Evolutionary conservation across 2,113 vertebrate species (phyloP).

Genomic region (Penelope pileata): DNA sequence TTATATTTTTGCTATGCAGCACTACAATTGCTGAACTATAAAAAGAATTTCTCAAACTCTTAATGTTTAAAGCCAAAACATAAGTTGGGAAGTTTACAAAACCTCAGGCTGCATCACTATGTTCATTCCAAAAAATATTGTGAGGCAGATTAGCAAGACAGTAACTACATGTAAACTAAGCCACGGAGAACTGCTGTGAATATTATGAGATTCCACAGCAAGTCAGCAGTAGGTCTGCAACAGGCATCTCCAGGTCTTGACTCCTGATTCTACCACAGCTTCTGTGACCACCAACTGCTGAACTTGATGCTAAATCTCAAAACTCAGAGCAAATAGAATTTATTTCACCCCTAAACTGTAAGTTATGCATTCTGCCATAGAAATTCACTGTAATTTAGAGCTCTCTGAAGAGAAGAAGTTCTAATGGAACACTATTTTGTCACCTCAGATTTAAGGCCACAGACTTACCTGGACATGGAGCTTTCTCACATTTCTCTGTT

Average conservation of each 20-base stretch:
- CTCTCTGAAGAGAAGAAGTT: background rate
- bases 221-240: background rate
- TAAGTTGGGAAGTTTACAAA: background rate
- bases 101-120: background rate
- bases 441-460: background rate
- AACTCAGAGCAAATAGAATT: background rate
- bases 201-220: background rate
- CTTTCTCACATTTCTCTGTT: slow-evolving; percentile 88
- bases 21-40: background rate
- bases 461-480: slow-evolving; percentile 88
- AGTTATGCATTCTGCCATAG: background rate
- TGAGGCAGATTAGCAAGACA: background rate
- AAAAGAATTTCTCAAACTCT: background rate
- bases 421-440: background rate
- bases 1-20: background rate
- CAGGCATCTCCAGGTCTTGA: background rate
- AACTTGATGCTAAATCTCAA: background rate
- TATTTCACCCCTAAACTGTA: background rate
- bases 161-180: background rate
- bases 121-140: background rate
- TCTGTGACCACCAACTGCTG: background rate
- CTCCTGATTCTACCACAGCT: background rate
- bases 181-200: background rate
- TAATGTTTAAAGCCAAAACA: background rate
- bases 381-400: background rate